These are phyloP conservation scores for Chrysomela aeneicollis DNA, from an alignment of 2,888 invertebrate species.

Conservation along the genomic window DNA sequence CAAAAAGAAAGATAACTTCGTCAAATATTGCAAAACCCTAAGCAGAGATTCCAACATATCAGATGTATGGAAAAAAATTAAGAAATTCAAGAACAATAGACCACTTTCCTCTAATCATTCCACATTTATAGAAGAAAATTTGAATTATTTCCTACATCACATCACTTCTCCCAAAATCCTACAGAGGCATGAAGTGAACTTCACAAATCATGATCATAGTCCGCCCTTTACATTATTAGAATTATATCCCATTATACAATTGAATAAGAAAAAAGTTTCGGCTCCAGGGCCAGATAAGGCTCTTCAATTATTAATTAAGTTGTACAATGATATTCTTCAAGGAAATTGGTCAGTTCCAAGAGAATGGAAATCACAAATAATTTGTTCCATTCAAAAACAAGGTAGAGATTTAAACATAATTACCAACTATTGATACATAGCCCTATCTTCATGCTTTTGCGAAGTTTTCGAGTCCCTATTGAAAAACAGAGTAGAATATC, in stretches of 20 bases:
- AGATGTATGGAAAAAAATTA: background rate
- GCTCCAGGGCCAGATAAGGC: background rate
- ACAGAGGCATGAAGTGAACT: background rate
- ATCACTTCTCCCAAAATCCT: background rate
- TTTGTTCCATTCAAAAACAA: background rate
- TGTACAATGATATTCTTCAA: background rate
- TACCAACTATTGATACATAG: background rate
- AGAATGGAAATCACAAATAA: background rate
- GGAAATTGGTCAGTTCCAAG: background rate
- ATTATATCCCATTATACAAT: background rate
- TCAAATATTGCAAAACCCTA: background rate
- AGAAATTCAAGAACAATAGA: background rate
- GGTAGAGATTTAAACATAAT: background rate
- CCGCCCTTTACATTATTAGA: background rate
- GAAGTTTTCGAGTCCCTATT: conserved; percentile 16
- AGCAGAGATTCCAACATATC: too few relatives aligned
- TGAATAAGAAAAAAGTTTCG: background rate
- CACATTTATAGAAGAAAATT: background rate
- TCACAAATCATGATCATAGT: background rate
- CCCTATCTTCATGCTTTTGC: conserved; percentile 6
- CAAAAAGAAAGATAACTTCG: background rate
- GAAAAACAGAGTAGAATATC: conserved; percentile 4
- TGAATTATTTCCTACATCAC: background rate
- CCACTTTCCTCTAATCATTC: too few relatives aligned
- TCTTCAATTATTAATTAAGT: background rate